phyloP scores from a whole-genome alignment of 2,888 invertebrate species.

The Machimus rusticus region DNA sequence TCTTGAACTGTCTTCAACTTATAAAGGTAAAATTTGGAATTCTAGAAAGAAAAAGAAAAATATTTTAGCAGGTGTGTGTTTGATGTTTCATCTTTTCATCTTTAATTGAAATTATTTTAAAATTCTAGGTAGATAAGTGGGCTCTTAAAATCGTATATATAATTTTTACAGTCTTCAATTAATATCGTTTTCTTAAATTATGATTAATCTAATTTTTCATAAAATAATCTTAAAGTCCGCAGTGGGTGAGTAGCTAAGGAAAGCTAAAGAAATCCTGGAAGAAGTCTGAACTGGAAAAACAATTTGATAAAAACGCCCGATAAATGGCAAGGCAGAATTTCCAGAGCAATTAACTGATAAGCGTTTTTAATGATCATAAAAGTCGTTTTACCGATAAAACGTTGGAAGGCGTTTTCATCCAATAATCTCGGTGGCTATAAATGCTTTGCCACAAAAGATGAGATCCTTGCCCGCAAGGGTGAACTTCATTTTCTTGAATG shows the following conservation, averaged over 20 bases:
- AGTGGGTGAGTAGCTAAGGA: neutral
- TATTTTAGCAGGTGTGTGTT: too few species aligned
- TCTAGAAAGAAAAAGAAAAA: too few species aligned
- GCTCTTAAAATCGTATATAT: too few species aligned
- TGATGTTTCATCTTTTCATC: too few species aligned
- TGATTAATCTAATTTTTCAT: neutral
- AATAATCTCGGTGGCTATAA: neutral
- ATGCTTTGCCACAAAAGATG: slow-evolving; percentile 3
- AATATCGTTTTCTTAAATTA: neutral
- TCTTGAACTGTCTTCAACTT: too few species aligned
- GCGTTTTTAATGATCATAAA: slow-evolving; percentile 45
- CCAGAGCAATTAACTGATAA: slow-evolving; percentile 48
- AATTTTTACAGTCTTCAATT: too few species aligned
- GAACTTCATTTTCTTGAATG: slow-evolving; percentile 2
- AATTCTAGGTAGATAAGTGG: too few species aligned
- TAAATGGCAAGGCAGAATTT: slow-evolving; percentile 39
- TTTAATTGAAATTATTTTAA: too few species aligned
- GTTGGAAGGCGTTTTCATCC: neutral
- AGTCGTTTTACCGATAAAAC: slow-evolving; percentile 30
- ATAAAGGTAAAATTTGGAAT: too few species aligned
- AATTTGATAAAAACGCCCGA: neutral
- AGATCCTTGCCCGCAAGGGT: neutral
- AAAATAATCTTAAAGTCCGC: neutral
- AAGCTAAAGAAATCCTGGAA: neutral
- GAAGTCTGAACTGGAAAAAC: neutral